Evolutionary conservation across 1,140 invertebrate genomes (phyloP).

Genomic region (Anoplolepis gracilipes): DNA sequence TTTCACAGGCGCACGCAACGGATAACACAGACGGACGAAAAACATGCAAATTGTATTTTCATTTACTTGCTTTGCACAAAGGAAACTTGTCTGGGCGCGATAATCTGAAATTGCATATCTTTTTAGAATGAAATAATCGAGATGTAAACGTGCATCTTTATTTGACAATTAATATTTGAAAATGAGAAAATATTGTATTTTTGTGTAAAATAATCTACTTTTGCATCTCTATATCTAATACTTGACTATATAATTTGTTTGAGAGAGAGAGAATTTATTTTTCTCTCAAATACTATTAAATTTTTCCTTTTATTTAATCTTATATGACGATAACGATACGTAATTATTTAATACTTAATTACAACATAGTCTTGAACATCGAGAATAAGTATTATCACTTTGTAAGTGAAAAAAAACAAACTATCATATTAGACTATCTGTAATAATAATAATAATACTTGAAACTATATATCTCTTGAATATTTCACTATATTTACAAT

Average conservation of each 20-base stretch:
- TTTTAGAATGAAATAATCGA: not conserved
- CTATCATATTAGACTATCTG: not conserved
- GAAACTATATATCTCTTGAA: not conserved
- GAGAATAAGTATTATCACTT: not conserved
- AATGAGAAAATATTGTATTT: not conserved
- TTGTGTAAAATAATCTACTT: not conserved
- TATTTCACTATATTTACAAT: too few species aligned
- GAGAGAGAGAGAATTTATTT: not conserved
- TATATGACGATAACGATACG: not conserved
- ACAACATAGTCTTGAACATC: not conserved
- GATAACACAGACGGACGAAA: not conserved
- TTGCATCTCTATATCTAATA: not conserved
- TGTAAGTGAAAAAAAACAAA: too few species aligned
- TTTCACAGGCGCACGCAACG: not conserved
- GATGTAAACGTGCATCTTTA: not conserved
- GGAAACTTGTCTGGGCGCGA: not conserved
- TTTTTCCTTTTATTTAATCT: not conserved
- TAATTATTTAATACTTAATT: conserved; percentile 33
- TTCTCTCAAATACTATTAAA: not conserved
- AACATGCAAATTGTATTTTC: conserved; percentile 32
- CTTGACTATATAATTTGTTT: not conserved
- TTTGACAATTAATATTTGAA: not conserved
- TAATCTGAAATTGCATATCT: conserved; percentile 4
- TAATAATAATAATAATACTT: conserved; percentile 22
- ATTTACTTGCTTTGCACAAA: conserved; percentile 19